These are phyloP conservation scores for Xestia rhomboidea DNA, from an alignment of 2,888 invertebrate genomes.

Conservation along the genomic window DNA sequence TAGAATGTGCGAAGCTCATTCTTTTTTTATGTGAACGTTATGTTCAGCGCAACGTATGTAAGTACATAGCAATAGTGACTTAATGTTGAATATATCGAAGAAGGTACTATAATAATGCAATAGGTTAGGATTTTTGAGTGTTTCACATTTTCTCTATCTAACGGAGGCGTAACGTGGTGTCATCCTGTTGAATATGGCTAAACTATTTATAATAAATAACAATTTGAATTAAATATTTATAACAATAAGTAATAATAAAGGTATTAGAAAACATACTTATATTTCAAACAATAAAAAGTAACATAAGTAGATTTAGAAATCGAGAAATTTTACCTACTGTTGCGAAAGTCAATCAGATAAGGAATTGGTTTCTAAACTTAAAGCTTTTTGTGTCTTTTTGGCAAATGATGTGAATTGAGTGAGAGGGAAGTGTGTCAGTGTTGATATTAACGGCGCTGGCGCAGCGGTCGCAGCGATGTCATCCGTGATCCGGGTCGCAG, in stretches of 20 bases:
- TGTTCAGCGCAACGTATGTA: not conserved
- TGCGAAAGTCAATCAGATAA: slow-evolving; percentile 44
- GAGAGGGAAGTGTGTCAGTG: slow-evolving; percentile 65
- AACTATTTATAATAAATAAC: not conserved
- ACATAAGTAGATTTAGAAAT: slow-evolving; percentile 43
- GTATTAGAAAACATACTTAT: slow-evolving; percentile 3
- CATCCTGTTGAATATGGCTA: not conserved
- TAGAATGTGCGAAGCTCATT: too few species aligned
- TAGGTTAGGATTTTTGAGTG: not conserved
- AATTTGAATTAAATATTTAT: too few species aligned
- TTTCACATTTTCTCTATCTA: not conserved
- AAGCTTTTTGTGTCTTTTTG: slow-evolving; percentile 52
- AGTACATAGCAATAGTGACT: not conserved
- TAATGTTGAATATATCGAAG: too few species aligned
- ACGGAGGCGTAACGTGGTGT: not conserved
- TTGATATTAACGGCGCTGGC: slow-evolving; percentile 73
- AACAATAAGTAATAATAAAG: too few species aligned
- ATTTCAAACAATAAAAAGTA: slow-evolving; percentile 18
- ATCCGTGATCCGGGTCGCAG: slow-evolving; percentile 87
- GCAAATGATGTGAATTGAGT: slow-evolving; percentile 54
- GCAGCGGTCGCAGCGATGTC: slow-evolving; percentile 72
- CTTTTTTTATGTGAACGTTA: not conserved
- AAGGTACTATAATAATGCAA: not conserved
- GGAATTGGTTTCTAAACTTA: slow-evolving; percentile 34
- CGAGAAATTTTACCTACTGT: slow-evolving; percentile 22